Percentiles rank a stretch among this genome's conserved stretches.
Conservation (phyloP, 2,113 vertebrate species). For the Australoheros scitulus region DNA sequence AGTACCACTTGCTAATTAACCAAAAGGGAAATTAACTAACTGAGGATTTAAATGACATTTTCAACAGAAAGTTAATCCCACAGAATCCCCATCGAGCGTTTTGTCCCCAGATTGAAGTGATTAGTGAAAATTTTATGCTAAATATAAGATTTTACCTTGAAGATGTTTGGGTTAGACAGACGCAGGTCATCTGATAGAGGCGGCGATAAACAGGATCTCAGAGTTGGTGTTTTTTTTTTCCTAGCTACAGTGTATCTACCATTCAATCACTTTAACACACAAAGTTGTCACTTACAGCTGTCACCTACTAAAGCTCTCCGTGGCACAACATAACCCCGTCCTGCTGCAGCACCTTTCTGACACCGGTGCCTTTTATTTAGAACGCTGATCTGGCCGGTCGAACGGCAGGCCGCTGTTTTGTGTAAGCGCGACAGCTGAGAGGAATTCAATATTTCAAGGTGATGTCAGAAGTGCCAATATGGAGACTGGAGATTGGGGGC, state of each 20-base stretch:
- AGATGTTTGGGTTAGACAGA: slow-evolving; percentile 34
- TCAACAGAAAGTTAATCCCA: slow-evolving; percentile 63
- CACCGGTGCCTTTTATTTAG: slow-evolving; percentile 62
- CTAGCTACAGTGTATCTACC: background rate
- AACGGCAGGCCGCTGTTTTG: slow-evolving; percentile 60
- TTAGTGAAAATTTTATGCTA: slow-evolving; percentile 59
- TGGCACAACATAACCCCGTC: background rate
- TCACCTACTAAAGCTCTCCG: slow-evolving; percentile 12
- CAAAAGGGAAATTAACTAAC: slow-evolving; percentile 85
- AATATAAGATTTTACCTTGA: slow-evolving; percentile 53
- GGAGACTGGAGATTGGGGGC: slow-evolving; percentile 63
- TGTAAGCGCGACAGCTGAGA: slow-evolving; percentile 70
- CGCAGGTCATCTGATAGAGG: slow-evolving; percentile 11
- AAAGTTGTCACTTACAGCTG: slow-evolving; percentile 30
- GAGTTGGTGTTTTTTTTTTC: background rate
- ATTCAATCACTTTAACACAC: slow-evolving; percentile 15
- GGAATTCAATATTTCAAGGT: slow-evolving; percentile 82
- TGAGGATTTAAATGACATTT: slow-evolving; percentile 81
- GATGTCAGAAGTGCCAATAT: slow-evolving; percentile 83
- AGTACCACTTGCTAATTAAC: slow-evolving; percentile 86
- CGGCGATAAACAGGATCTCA: background rate
- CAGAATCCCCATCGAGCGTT: slow-evolving; percentile 57
- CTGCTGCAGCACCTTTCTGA: slow-evolving; percentile 52
- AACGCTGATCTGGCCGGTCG: slow-evolving; percentile 66
- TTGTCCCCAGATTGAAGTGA: slow-evolving; percentile 51